Conservation (phyloP, 2,113 vertebrate species). For the Lycaon pictus region DNA sequence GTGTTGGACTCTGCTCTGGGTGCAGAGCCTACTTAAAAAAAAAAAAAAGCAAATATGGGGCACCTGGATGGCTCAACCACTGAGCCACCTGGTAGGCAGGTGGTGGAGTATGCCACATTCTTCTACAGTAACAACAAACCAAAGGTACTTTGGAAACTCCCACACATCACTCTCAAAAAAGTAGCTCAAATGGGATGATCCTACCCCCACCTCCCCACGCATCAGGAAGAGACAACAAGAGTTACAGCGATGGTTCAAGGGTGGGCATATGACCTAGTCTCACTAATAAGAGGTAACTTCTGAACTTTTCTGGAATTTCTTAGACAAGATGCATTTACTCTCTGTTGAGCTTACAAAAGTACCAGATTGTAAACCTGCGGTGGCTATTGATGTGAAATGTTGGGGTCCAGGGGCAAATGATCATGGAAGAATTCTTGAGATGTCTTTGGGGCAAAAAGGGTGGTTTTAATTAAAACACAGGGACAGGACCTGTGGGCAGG, state of each 20-base stretch:
- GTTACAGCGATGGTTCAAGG: neutral
- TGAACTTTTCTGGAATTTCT: neutral
- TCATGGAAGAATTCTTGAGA: neutral
- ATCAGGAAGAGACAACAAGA: neutral
- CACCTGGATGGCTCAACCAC: no score
- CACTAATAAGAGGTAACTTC: neutral
- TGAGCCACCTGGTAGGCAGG: neutral
- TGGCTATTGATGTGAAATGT: neutral
- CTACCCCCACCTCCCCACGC: neutral
- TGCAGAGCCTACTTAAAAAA: no score
- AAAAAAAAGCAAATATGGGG: no score
- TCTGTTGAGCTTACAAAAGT: neutral
- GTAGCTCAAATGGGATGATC: neutral
- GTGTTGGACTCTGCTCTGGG: neutral
- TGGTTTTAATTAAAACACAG: neutral
- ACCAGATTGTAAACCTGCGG: neutral
- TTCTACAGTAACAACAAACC: neutral
- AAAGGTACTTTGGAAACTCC: neutral
- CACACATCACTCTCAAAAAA: neutral
- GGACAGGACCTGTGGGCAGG: neutral
- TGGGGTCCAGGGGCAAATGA: neutral
- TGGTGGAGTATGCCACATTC: neutral
- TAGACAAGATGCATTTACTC: neutral
- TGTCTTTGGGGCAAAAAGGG: neutral
- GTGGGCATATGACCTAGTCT: no score